Evolutionary conservation across 2,797 vertebrate genomes (phyloP).

Genomic region (Eupleurogrammus muticus): DNA sequence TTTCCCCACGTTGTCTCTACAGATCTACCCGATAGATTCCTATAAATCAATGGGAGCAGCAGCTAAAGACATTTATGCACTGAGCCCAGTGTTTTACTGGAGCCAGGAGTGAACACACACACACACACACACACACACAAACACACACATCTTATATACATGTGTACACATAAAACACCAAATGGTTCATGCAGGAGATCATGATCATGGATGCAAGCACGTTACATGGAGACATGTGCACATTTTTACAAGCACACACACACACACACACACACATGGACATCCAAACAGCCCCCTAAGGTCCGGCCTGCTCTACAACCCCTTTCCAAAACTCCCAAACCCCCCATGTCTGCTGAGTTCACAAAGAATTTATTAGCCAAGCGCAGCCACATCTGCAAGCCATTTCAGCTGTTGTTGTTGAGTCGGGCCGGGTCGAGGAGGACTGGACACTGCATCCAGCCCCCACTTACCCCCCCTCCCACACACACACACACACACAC

Average conservation of each 20-base stretch:
- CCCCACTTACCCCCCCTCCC: neutral
- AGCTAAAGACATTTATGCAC: conserved; percentile 38
- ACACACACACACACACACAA: conserved; percentile 1
- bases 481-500: no score
- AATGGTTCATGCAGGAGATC: conserved; percentile 2
- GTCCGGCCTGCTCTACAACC: conserved; percentile 29
- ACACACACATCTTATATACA: neutral
- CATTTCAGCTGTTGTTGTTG: conserved; percentile 80
- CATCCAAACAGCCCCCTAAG: conserved; percentile 43
- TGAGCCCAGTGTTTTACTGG: conserved; percentile 34
- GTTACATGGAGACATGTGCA: conserved; percentile 7
- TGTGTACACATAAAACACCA: conserved; percentile 1
- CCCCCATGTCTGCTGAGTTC: conserved; percentile 56
- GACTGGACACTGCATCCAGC: conserved; percentile 65
- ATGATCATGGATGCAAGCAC: neutral
- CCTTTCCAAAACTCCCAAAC: conserved; percentile 8
- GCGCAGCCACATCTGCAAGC: conserved; percentile 80
- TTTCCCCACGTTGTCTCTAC: conserved; percentile 5
- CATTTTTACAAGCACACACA: neutral
- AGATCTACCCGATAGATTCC: conserved; percentile 26
- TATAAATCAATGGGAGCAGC: conserved; percentile 40
- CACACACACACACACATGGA: conserved; percentile 10
- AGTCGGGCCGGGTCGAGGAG: conserved; percentile 49
- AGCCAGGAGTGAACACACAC: conserved; percentile 16
- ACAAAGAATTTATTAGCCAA: conserved; percentile 76